Evolutionary conservation across 64 coral and sea anemone genomes (phyloP).

Genomic region (Actinia tenebrosa): DNA sequence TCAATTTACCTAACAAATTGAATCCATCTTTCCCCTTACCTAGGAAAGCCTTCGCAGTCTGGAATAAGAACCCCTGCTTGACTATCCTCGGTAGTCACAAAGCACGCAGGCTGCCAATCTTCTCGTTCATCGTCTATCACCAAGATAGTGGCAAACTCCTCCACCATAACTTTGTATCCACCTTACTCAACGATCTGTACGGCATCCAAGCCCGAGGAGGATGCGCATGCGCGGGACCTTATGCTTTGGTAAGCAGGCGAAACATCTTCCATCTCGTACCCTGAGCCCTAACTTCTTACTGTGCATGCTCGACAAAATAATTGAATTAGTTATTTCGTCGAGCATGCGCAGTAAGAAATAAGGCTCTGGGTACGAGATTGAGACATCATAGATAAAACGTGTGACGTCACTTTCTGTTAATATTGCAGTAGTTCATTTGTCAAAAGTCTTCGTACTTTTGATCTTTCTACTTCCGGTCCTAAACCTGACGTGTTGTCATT

Average conservation of each 20-base stretch:
- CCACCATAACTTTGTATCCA: conserved; percentile 88
- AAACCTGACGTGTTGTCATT: neutral
- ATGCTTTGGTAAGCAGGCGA: conserved; percentile 49
- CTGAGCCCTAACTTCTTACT: too few relatives aligned
- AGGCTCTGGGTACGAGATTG: too few relatives aligned
- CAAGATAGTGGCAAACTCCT: conserved; percentile 69
- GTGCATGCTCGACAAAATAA: too few relatives aligned
- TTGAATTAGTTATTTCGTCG: too few relatives aligned
- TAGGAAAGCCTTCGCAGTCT: conserved; percentile 57
- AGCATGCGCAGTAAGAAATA: too few relatives aligned
- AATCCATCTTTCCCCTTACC: neutral
- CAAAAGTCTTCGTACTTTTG: neutral
- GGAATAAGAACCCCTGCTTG: conserved; percentile 43
- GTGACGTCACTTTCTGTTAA: neutral
- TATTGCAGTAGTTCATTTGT: neutral
- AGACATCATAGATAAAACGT: neutral
- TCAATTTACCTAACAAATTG: neutral
- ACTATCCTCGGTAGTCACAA: conserved; percentile 55
- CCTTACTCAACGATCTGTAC: conserved; percentile 73
- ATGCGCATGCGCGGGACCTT: conserved; percentile 89
- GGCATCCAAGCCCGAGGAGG: conserved; percentile 81
- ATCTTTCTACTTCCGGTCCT: neutral
- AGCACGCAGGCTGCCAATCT: conserved; percentile 66
- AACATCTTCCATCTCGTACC: too few relatives aligned
- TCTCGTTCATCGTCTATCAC: conserved; percentile 77